These are phyloP conservation scores for Drosophila nigricruria DNA, from an alignment of 2,888 invertebrate species.

Conservation along the genomic window DNA sequence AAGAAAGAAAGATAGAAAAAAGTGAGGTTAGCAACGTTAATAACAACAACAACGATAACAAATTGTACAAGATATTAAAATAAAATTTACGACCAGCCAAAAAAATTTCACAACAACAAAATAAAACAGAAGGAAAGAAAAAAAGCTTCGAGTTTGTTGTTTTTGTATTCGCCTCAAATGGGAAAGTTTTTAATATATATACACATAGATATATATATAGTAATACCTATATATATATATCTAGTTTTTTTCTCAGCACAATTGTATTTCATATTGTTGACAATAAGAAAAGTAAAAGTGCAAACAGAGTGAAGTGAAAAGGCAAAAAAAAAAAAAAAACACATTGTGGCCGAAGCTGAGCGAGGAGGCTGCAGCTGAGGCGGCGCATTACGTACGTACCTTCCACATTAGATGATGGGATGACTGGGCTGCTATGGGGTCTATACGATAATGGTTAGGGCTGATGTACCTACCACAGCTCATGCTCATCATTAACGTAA, in stretches of 20 bases:
- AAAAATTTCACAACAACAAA: constrained; percentile 50
- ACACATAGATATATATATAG: background rate
- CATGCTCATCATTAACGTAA: constrained; percentile 17
- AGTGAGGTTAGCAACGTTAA: constrained; percentile 26
- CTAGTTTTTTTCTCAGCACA: constrained; percentile 32
- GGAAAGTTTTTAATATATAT: constrained; percentile 54
- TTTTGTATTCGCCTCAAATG: constrained; percentile 37
- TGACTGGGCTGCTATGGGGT: background rate
- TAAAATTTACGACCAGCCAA: constrained; percentile 62
- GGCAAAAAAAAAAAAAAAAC: background rate
- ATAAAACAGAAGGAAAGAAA: constrained; percentile 17
- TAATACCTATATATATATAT: background rate
- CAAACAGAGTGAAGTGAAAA: constrained; percentile 27
- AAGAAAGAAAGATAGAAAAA: constrained; percentile 13
- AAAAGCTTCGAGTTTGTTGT: constrained; percentile 23
- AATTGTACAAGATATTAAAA: constrained; percentile 66
- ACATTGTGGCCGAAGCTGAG: constrained; percentile 1
- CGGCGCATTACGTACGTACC: constrained; percentile 27
- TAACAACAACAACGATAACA: constrained; percentile 30
- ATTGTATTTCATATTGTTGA: constrained; percentile 59
- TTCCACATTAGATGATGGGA: constrained; percentile 22
- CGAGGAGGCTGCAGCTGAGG: constrained; percentile 1
- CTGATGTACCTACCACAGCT: constrained; percentile 12
- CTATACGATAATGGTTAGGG: constrained; percentile 33
- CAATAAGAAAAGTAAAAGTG: constrained; percentile 64